Evolutionary conservation across 2,888 invertebrate species (phyloP).

Genomic region (Muschampia plurimacula): DNA sequence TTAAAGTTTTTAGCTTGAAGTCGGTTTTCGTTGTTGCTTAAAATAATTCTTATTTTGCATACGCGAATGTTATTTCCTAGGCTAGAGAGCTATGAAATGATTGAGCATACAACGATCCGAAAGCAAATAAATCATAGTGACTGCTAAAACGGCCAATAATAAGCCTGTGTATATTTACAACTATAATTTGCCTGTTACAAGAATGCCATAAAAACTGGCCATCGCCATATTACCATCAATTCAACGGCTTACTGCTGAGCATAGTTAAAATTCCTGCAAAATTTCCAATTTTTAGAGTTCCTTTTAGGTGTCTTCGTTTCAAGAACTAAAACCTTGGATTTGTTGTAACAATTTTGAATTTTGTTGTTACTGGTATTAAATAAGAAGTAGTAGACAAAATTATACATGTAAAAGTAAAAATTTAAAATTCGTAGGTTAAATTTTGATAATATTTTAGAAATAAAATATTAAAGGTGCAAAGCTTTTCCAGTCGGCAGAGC

Average conservation of each 20-base stretch:
- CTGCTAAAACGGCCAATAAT: neutral
- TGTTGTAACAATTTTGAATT: too few relatives aligned
- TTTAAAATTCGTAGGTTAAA: too few relatives aligned
- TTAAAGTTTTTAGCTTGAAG: too few relatives aligned
- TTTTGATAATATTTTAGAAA: too few relatives aligned
- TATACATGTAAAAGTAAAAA: too few relatives aligned
- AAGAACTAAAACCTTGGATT: neutral
- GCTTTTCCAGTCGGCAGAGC: too few relatives aligned
- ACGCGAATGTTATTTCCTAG: neutral
- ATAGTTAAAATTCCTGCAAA: constrained; percentile 1
- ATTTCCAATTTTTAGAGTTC: neutral
- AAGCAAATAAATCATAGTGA: neutral
- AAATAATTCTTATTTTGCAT: too few relatives aligned
- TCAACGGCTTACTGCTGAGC: neutral
- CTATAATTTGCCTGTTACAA: neutral
- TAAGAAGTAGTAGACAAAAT: too few relatives aligned
- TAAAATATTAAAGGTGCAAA: too few relatives aligned
- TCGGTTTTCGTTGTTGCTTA: too few relatives aligned
- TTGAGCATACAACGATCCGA: neutral
- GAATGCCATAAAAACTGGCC: neutral
- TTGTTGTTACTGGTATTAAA: too few relatives aligned
- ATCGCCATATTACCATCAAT: neutral
- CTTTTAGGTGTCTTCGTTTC: neutral
- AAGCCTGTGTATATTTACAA: constrained; percentile 1
- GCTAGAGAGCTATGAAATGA: neutral